Evolutionary conservation across 1,140 invertebrate genomes (phyloP).

Genomic region (Proales similis): DNA sequence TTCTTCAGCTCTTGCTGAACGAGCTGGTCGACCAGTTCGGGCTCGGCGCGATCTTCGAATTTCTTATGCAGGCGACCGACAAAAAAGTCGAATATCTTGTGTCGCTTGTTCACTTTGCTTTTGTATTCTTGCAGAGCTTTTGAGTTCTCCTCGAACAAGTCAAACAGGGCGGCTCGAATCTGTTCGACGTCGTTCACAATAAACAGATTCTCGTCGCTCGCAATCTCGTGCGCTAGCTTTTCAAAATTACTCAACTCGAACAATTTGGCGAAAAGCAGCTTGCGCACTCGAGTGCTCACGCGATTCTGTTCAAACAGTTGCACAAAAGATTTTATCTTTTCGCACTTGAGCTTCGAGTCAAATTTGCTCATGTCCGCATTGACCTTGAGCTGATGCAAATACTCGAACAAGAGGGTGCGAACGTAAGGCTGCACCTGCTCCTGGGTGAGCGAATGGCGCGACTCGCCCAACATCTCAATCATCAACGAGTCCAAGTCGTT

Average conservation of each 20-base stretch:
- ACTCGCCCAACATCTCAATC: background rate
- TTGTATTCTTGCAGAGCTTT: conserved; percentile 15
- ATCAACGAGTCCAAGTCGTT: conserved; percentile 23
- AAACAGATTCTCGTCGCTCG: conserved; percentile 18
- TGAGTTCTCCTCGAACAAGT: conserved; percentile 13
- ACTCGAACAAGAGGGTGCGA: conserved; percentile 6
- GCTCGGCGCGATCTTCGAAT: conserved; percentile 8
- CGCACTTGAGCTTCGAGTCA: conserved; percentile 15
- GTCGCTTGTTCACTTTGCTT: conserved; percentile 21
- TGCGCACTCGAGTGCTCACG: conserved; percentile 10
- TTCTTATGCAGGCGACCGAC: conserved; percentile 32
- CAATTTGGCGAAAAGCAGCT: conserved; percentile 21
- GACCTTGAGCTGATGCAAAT: conserved; percentile 33
- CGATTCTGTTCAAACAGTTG: conserved; percentile 4
- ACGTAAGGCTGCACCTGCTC: background rate
- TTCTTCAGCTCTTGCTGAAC: background rate
- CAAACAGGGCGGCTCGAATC: background rate
- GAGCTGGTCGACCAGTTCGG: conserved; percentile 12
- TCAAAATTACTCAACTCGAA: conserved; percentile 27
- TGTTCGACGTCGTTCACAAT: background rate
- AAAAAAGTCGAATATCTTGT: conserved; percentile 36
- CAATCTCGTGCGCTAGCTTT: conserved; percentile 4
- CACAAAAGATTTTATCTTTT: conserved; percentile 18
- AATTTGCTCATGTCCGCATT: conserved; percentile 18
- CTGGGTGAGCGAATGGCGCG: background rate